Percentiles rank a stretch among this genome's conserved stretches.
phyloP scores from a whole-genome alignment of 1,140 invertebrate species.

The Drosophila kohkoa region DNA sequence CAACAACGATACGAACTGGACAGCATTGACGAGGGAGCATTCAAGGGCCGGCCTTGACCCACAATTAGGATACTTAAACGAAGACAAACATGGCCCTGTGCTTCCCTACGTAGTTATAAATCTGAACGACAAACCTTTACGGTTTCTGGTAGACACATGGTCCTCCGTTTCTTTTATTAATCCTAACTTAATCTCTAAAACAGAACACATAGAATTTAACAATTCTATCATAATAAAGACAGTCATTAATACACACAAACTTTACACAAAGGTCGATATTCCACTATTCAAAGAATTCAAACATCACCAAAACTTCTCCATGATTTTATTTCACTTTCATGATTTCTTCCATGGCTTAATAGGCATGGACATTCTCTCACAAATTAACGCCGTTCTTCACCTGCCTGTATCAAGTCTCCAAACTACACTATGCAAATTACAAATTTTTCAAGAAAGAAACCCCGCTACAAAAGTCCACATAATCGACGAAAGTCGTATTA shows the following conservation, averaged over 20 bases:
- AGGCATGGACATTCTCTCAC: constrained; percentile 10
- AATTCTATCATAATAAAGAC: neutral
- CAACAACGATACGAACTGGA: neutral
- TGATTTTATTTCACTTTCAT: constrained; percentile 11
- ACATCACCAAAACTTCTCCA: neutral
- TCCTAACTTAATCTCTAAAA: neutral
- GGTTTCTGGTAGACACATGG: neutral
- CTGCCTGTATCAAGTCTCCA: neutral
- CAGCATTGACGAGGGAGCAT: neutral
- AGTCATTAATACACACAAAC: neutral
- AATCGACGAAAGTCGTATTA: constrained; percentile 1
- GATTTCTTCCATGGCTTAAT: constrained; percentile 7
- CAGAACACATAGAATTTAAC: constrained; percentile 1
- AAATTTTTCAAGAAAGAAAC: constrained; percentile 18
- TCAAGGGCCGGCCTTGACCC: neutral
- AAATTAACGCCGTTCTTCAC: constrained; percentile 1
- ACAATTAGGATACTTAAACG: neutral
- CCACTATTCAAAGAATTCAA: constrained; percentile 7
- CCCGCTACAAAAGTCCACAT: neutral
- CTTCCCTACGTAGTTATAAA: constrained; percentile 22
- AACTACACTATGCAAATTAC: neutral
- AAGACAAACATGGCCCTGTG: neutral
- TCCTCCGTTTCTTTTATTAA: constrained; percentile 7
- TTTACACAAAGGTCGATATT: neutral
- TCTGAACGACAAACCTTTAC: constrained; percentile 5